Base-by-base conservation (phyloP, 2,888 invertebrate species). In the Drosophila limbata region DNA sequence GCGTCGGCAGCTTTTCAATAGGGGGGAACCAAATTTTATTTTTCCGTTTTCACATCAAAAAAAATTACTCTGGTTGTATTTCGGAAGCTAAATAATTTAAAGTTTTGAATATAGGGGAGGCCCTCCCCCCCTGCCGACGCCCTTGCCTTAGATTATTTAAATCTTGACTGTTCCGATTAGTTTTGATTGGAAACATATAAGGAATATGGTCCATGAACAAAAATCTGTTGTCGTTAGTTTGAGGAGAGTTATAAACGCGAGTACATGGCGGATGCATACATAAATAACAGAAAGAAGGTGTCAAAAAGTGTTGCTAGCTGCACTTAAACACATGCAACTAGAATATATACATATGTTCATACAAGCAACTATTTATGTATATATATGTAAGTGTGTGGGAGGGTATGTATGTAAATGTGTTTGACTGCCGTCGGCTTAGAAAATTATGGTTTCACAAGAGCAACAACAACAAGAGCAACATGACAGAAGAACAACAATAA, bases 391-490 rank as follows among this genome's bases (percentile, higher is more conserved):
- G 44, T 17, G 51, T n/a, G 28, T 10, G 50, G 13, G 53, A 15
- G 40, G 31, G 39, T 42, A 28, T 42, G 42, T 55, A 56, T 48
- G 52, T 57, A 52, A 45, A 47, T 67, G 60, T 71, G 53, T 60
- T 76, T 39, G 57, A 9, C 53, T 65, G 60, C 8, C 39, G 63
- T 39, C 71, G 68, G 77, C 70, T 71, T 79, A 48, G 56, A 70
- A 85, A 84, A 84, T 85, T 84, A 84, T 84, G 83, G 83, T 84
- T 84, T 84, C 86, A 61, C 86, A 79, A 79, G 69, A 63, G 47
- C 69, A 67, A 68, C 82, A 69, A 68, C 44, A 60, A 33, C 17
- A 21, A 56, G 48, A 48, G 51, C 51, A 45, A 40, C 56, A 63
- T 60, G 53, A 37, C 15, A 35, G 42, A 33, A 51, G 19, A 19